Conservation (phyloP, 2,797 vertebrate genomes). For the Pogoniulus pusillus region DNA sequence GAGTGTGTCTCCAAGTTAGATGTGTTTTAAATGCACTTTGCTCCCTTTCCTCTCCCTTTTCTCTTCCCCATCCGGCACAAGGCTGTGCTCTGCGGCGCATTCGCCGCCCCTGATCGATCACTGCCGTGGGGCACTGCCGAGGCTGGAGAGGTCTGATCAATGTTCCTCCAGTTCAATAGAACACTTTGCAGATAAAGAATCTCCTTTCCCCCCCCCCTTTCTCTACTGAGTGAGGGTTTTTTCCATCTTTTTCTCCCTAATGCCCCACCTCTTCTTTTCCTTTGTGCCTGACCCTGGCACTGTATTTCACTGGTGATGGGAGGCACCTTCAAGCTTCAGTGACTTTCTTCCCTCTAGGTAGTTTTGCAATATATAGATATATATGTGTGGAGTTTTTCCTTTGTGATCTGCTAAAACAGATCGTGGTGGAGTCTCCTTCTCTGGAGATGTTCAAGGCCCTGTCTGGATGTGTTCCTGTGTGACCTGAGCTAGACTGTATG, state of each 20-base stretch:
- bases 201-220: slow-evolving; percentile 29
- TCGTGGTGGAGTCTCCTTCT: no score
- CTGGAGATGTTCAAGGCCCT: no score
- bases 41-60: not conserved
- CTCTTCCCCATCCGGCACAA: not conserved
- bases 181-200: slow-evolving; percentile 68
- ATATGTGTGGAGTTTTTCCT: no score
- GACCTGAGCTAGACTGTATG: no score
- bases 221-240: slow-evolving; percentile 43
- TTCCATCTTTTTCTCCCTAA: not conserved
- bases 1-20: slow-evolving; percentile 28
- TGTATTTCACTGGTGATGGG: slow-evolving; percentile 55
- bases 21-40: slow-evolving; percentile 19
- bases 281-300: slow-evolving; percentile 16
- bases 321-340: slow-evolving; percentile 52
- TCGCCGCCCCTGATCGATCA: slow-evolving; percentile 59
- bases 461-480: no score
- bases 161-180: slow-evolving; percentile 68
- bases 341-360: not conserved
- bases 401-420: no score
- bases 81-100: slow-evolving; percentile 22
- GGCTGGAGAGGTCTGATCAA: slow-evolving; percentile 66
- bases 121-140: slow-evolving; percentile 58
- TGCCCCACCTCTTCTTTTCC: not conserved
- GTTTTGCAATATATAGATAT: not conserved